Evolutionary conservation across 2,113 vertebrate species (phyloP).

Genomic region (Leucosticte australis): DNA sequence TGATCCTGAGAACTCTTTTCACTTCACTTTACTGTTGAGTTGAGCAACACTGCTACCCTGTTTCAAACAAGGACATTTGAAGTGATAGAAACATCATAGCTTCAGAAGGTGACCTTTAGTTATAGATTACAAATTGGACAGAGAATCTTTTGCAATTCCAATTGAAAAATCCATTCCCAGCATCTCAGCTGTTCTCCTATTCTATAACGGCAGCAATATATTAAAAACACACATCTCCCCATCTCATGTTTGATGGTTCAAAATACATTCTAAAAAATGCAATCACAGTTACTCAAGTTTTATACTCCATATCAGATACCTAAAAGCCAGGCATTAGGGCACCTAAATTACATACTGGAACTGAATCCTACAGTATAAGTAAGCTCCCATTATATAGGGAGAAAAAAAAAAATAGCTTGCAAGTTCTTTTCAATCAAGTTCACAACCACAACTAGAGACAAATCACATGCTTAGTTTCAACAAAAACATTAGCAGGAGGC

Average conservation of each 20-base stretch:
- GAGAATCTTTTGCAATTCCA: neutral
- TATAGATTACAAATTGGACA: neutral
- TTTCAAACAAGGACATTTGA: neutral
- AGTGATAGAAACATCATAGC: neutral
- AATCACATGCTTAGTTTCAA: slow-evolving; percentile 27
- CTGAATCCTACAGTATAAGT: neutral
- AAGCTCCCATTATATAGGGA: neutral
- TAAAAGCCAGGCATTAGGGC: neutral
- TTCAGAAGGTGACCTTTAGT: neutral
- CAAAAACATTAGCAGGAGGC: slow-evolving; percentile 26
- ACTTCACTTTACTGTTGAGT: neutral
- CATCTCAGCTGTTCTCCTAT: neutral
- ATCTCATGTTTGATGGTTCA: neutral
- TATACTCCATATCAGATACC: neutral
- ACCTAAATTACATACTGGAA: neutral
- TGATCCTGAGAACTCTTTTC: neutral
- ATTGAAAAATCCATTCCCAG: neutral
- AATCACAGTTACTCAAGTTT: neutral
- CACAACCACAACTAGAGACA: neutral
- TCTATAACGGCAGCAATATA: neutral
- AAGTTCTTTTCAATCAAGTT: neutral
- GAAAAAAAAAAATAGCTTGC: neutral
- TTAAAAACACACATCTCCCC: neutral
- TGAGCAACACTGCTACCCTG: neutral
- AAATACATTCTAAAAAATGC: neutral